These are phyloP conservation scores for Dysdera silvatica DNA, from an alignment of 1,140 invertebrate species.

Conservation along the genomic window DNA sequence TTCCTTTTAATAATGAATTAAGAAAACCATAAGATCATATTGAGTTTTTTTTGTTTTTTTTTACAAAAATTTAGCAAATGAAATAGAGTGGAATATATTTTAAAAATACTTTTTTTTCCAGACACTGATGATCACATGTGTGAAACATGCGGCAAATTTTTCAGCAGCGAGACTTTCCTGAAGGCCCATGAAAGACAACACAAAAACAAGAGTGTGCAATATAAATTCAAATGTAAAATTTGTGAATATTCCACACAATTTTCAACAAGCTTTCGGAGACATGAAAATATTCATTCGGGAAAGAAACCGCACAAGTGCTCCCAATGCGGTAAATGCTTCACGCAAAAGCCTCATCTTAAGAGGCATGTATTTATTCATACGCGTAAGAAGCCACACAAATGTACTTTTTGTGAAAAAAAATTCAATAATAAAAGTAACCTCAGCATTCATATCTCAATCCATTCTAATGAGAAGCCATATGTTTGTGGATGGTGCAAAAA, in stretches of 20 bases:
- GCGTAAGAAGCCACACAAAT: constrained; percentile 42
- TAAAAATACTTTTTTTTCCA: background rate
- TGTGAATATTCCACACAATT: background rate
- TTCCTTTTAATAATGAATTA: background rate
- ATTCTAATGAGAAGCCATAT: background rate
- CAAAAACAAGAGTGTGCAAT: background rate
- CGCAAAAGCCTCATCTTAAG: constrained; percentile 32
- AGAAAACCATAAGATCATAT: background rate
- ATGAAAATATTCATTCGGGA: constrained; percentile 43
- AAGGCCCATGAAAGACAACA: background rate
- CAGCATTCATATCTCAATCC: too few relatives aligned
- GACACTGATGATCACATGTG: background rate
- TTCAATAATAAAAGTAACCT: too few relatives aligned
- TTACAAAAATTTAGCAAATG: background rate
- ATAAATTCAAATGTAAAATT: background rate
- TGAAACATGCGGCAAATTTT: background rate
- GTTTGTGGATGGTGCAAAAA: background rate
- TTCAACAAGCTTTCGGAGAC: background rate
- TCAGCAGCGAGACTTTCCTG: background rate
- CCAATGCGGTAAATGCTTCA: constrained; percentile 50
- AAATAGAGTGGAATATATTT: background rate
- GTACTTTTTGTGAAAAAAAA: constrained; percentile 31
- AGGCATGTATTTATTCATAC: constrained; percentile 39
- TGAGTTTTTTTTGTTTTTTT: background rate
- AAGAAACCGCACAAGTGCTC: constrained; percentile 51